Percentiles rank a stretch among this genome's conserved stretches.
phyloP scores from a whole-genome alignment of 2,888 invertebrate genomes.

The Phoronis australis region DNA sequence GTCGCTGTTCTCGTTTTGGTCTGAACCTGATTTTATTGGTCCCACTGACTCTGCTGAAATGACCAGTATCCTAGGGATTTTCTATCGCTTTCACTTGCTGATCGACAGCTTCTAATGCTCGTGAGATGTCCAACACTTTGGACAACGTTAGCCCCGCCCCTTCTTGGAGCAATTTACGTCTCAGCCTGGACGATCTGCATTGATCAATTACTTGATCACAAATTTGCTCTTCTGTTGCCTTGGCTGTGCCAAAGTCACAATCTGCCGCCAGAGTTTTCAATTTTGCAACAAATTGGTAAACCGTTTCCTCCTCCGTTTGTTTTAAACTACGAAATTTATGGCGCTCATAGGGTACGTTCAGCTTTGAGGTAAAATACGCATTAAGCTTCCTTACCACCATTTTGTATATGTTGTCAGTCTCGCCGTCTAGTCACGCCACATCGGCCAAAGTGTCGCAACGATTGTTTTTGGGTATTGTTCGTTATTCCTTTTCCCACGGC shows the following conservation, averaged over 20 bases:
- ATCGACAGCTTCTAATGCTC: slow-evolving; percentile 2
- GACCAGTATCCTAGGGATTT: too few species aligned
- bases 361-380: slow-evolving; percentile 1
- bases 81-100: slow-evolving; percentile 3
- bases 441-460: slow-evolving; percentile 1
- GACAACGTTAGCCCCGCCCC: not conserved
- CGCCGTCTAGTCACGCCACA: too few species aligned
- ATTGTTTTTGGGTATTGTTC: not conserved
- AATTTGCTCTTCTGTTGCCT: slow-evolving; percentile 1
- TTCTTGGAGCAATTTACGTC: slow-evolving; percentile 4
- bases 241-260: slow-evolving; percentile 5
- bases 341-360: slow-evolving; percentile 3
- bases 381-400: not conserved
- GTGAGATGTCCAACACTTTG: not conserved
- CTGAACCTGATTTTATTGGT: too few species aligned
- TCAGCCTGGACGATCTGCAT: not conserved
- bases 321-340: slow-evolving; percentile 2
- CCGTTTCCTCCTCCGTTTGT: slow-evolving; percentile 1
- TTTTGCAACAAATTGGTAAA: slow-evolving; percentile 5
- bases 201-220: slow-evolving; percentile 6
- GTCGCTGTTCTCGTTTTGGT: too few species aligned
- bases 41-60: too few species aligned
- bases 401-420: not conserved
- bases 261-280: slow-evolving; percentile 3
- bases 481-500: slow-evolving; percentile 1